Evolutionary conservation across 2,113 vertebrate genomes (phyloP), one percentile per base, ranked within the genome.

Genomic region (Zapus hudsonius): DNA sequence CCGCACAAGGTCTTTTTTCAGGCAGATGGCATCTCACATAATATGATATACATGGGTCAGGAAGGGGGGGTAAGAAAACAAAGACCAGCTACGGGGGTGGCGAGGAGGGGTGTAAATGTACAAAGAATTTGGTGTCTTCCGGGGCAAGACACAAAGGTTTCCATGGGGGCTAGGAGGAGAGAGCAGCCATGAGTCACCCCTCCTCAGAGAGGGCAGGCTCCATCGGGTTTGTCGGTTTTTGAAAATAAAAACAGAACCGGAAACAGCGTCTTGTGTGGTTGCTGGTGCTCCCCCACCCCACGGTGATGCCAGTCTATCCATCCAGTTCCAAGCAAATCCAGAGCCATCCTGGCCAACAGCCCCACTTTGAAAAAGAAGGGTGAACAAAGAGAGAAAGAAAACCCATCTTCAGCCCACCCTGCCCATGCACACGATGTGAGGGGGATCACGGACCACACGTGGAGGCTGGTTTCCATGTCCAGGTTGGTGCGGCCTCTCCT

Each of bases 21-120:
- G 98, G 98, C 98, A 98, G 98, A 98, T 98, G 98, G 98, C 98
- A 98, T 98, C 98, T 98, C 98, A 98, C 98, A 98, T 98, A 98
- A 98, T 98, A 98, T 98, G 98, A 98, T 98, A 98, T 98, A 98
- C 98, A 98, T 98, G 98, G 98, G 98, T 98, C 98, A 98, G 98
- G 98, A 98, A 98, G 98, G 98, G 98, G 98, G 97, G 95, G 96
- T 91, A 94, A 96, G 97, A 98, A 97, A 98, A 98, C 98, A 98
- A 98, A 98, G 98, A 99, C 98, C 98, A 98, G 98, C 98, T 98
- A 98, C 98, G 97, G 97, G 97, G 33, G 17, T 23, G 5, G 36
- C 13, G 69, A 47, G 16, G 61, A 5, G 2, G 80, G 93, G 79
- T 79, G 98, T 98, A 89, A 98, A 98, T 99, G 99, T 99, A 99